Evolutionary conservation across 2,797 vertebrate species (phyloP).

Genomic region (Enoplosus armatus): DNA sequence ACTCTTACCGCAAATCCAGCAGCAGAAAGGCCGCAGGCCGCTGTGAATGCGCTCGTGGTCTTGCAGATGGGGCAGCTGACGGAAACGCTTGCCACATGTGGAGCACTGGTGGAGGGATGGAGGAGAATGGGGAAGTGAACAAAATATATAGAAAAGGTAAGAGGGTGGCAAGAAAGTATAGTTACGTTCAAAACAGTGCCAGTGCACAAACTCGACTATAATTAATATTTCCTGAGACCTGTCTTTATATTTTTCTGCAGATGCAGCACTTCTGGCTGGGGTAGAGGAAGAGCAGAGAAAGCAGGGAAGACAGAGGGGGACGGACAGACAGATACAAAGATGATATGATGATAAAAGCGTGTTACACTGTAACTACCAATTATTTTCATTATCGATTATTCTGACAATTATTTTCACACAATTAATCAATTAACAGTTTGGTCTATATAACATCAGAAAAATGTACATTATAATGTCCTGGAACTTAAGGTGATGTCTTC

Average conservation of each 20-base stretch:
- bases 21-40: slow-evolving; percentile 89
- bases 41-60: slow-evolving; percentile 91
- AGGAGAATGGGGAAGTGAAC: slow-evolving; percentile 8
- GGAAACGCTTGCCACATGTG: slow-evolving; percentile 87
- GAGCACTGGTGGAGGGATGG: slow-evolving; percentile 73
- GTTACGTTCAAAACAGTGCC: slow-evolving; percentile 17
- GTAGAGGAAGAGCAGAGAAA: slow-evolving; percentile 34
- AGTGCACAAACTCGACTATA: slow-evolving; percentile 32
- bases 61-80: slow-evolving; percentile 89
- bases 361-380: background rate
- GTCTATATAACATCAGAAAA: slow-evolving; percentile 24
- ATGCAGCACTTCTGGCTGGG: slow-evolving; percentile 53
- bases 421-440: background rate
- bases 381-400: background rate
- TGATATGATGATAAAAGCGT: slow-evolving; percentile 28
- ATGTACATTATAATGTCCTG: background rate
- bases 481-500: background rate
- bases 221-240: slow-evolving; percentile 50
- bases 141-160: slow-evolving; percentile 8
- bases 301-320: background rate
- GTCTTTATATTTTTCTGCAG: slow-evolving; percentile 58
- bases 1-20: slow-evolving; percentile 92
- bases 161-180: slow-evolving; percentile 11
- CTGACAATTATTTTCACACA: background rate
- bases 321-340: slow-evolving; percentile 24